These are phyloP conservation scores for Leptinotarsa undecemlineata DNA, from an alignment of 1,140 invertebrate genomes.

Conservation along the genomic window DNA sequence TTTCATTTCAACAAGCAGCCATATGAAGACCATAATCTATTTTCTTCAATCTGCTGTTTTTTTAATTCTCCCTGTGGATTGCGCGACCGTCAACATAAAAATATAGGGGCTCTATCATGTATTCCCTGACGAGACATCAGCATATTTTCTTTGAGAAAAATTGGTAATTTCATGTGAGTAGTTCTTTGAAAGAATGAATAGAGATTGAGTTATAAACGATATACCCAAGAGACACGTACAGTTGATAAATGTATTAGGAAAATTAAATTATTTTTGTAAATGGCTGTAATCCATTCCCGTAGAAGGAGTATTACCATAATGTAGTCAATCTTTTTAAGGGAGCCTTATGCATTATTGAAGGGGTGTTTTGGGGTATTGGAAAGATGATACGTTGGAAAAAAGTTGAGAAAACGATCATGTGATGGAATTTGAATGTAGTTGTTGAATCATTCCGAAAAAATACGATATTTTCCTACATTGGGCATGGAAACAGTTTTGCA, in stretches of 20 bases:
- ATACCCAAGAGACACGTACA: constrained; percentile 16
- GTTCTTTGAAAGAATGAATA: constrained; percentile 9
- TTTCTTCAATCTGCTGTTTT: too few relatives aligned
- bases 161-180: constrained; percentile 21
- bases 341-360: constrained; percentile 33
- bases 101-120: too few relatives aligned
- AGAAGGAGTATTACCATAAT: constrained; percentile 27
- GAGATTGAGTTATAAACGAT: constrained; percentile 23
- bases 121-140: not conserved
- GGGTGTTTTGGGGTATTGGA: not conserved
- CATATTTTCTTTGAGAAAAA: constrained; percentile 22
- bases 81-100: too few relatives aligned
- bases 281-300: constrained; percentile 26
- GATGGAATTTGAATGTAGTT: too few relatives aligned
- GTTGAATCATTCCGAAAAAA: too few relatives aligned
- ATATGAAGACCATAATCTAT: too few relatives aligned
- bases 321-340: constrained; percentile 20
- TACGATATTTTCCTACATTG: too few relatives aligned
- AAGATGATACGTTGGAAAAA: too few relatives aligned
- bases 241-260: constrained; percentile 38
- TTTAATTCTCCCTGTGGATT: too few relatives aligned
- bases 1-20: too few relatives aligned
- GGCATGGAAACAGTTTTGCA: too few relatives aligned
- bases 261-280: constrained; percentile 45
- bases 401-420: too few relatives aligned